Evolutionary conservation across 35 echinoderm and acorn worm species (phyloP), one percentile per base, ranked within the genome.

Genomic region (Acanthaster planci): DNA sequence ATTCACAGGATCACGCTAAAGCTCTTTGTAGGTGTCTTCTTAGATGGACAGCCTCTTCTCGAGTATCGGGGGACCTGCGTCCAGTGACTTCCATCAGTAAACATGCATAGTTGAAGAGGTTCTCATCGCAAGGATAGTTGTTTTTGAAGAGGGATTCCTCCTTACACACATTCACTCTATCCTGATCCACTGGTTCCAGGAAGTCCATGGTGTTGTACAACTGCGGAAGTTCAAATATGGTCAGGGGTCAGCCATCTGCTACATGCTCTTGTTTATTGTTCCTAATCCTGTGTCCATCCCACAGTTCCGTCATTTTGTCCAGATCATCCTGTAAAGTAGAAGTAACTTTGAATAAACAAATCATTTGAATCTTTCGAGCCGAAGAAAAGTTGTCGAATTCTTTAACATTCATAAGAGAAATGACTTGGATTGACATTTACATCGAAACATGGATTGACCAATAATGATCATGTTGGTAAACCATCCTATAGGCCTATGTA

Each of bases 201-300:
- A 36, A 40, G 40, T 78, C 77, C 77, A 26, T 78, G 77, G 15
- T 78, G 14, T 78, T 34, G 14, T 78, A 78, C 15, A 78, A 34
- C 77, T 32, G 77, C 39, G 77, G 77, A 8, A 78, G 77, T 38
- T 78, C 32, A 37, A 78, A 78, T 38, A 78, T 78, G 6, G 39
- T 6, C 8, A 78, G 77, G 39, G 77, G 77, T 34, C 77, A 18
- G 21, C 77, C 34, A 38, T 78, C 19, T 19, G 36, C 40, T 21
- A 76, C 68, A 76, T 76, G 68, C n/a, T 76, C 68, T 76, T 76
- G n/a, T 76, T 76, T 7, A 23, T 23, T 29, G 9, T 37, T 76
- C 68, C 68, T 76, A 29, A 76, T 76, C 68, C n/a, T 23, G 35
- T 76, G n/a, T 23, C n/a, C 35, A 76, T 76, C 68, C 68, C 68